Evolutionary conservation across 2,797 vertebrate genomes (phyloP), one percentile per base, ranked within the genome.

Genomic region (Argyrosomus regius): DNA sequence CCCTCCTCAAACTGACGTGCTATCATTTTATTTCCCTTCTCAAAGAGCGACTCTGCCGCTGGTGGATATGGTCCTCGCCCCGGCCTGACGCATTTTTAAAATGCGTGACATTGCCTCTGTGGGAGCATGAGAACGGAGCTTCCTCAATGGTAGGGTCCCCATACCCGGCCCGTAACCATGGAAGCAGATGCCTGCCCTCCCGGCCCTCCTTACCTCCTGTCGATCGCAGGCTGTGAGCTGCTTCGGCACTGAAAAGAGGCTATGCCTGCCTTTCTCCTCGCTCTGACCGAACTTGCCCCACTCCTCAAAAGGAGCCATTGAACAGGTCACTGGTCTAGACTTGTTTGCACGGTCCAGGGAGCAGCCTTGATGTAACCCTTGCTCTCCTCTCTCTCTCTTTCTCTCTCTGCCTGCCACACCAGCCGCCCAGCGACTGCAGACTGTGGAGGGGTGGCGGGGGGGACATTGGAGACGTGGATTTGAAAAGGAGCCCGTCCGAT

Each of bases 241-340:
- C 96, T 97, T 96, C 95, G 89, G 93, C 96, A 95, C 96, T 98
- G 97, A 98, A 97, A 96, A 96, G 95, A 95, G 96, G 95, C 94
- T 95, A 88, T 84, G 96, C 96, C 96, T 96, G 94, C 94, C 96
- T 97, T 97, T 98, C 96, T 97, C 97, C 97, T 96, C 95, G 90
- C 97, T 94, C 91, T 96, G 96, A 97, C 96, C 95, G 96, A 97
- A 99, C 97, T 98, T 98, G 98, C 96, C 96, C 98, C 95, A 91
- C 89, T 97, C 97, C 97, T 98, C 97, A 98, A 98, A 98, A 96
- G 96, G 96, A 96, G 95, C 91, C 96, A 94, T 97, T 97, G 96
- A 97, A 95, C 97, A 97, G 97, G 97, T 98, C 97, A 98, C 95
- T 94, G 98, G 97, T 98, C 98, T 98, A 98, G 98, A 98, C 97